Evolutionary conservation across 2,113 vertebrate species (phyloP), one percentile per base, ranked within the genome.

Genomic region (Oncorhynchus keta): DNA sequence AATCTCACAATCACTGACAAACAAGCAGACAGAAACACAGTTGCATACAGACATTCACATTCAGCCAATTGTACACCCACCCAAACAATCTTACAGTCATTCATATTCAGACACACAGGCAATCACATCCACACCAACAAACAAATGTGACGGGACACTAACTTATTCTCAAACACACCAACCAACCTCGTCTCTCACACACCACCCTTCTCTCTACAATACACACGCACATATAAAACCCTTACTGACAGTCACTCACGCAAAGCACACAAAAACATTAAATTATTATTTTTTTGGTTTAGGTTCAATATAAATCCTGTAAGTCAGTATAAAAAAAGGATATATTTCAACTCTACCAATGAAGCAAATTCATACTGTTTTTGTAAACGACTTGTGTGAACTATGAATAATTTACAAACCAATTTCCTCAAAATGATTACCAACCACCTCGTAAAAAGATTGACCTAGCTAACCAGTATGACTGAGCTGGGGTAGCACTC

Each of bases 301-400:
- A 87, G 89, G 83, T 88, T 92, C 86, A 87, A 80, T 85, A 76
- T 88, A 82, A 90, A 89, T 90, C 89, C 85, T 92, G 89, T 91
- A 91, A 87, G 79, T 84, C 68, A 55, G 72, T 78, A 83, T 76
- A 65, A 78, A 11, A 78, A n/a, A 32, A 32, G 69, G 82, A 30
- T 64, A 68, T 73, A 76, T 55, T 55, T 6, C 18, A 51, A 26
- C 35, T 72, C 69, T 76, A 83, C 35, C 11, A 80, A 80, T 78
- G 84, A 88, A 89, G 81, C 85, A 89, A 86, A 85, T 22, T 45
- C n/a, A 49, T 66, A 7, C 75, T 77, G 11, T 57, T 76, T 79
- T 79, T 89, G 86, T 87, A 91, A 89, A 87, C 80, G 65, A 89
- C 76, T 39, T 74, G 55, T 82, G 84, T 87, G 86, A 88, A 90